These are phyloP conservation scores for Sclerodermus sp. DNA, from an alignment of 2,888 invertebrate species.

Conservation along the genomic window DNA sequence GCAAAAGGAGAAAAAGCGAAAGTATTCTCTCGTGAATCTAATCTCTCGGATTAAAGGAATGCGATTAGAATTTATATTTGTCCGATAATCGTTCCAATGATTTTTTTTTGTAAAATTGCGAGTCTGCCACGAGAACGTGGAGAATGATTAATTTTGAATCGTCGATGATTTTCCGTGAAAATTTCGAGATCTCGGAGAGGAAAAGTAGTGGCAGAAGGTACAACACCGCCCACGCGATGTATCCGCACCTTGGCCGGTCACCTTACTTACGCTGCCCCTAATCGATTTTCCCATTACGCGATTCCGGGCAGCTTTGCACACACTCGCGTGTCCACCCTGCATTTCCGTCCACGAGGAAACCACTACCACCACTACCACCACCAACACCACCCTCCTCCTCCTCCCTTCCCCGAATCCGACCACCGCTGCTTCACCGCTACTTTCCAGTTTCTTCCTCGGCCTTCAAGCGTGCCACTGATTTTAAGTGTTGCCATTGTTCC, in stretches of 20 bases:
- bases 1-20: slow-evolving; percentile 20
- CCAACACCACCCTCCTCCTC: slow-evolving; percentile 5
- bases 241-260: slow-evolving; percentile 28
- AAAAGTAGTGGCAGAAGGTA: too few species aligned
- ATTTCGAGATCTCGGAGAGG: too few species aligned
- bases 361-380: slow-evolving; percentile 11
- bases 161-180: too few species aligned
- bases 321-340: slow-evolving; percentile 35
- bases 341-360: slow-evolving; percentile 22
- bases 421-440: slow-evolving; percentile 2
- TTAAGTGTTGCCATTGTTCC: too few species aligned
- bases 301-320: slow-evolving; percentile 38
- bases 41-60: too few species aligned
- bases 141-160: too few species aligned
- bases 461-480: too few species aligned
- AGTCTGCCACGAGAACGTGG: too few species aligned
- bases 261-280: slow-evolving; percentile 32
- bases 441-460: slow-evolving; percentile 4
- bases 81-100: too few species aligned
- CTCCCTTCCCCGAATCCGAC: background rate
- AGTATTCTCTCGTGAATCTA: too few species aligned
- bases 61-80: too few species aligned
- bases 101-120: too few species aligned
- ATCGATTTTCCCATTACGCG: slow-evolving; percentile 49
- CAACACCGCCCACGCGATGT: slow-evolving; percentile 7